Base-by-base conservation (phyloP, 2,888 invertebrate species). In the Sepioteuthis lessoniana region DNA sequence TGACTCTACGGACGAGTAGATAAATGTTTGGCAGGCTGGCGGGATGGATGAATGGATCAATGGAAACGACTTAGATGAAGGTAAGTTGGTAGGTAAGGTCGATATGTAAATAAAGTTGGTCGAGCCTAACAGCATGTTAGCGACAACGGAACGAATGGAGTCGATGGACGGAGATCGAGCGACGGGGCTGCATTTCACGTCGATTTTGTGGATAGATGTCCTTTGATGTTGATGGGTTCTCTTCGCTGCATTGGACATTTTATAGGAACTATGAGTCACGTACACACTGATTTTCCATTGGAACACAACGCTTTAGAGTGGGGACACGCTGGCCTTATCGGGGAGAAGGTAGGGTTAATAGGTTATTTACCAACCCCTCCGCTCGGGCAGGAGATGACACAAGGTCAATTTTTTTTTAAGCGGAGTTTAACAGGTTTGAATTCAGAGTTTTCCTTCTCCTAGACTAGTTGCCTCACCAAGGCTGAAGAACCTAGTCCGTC, bases 151-250 rank as follows among this genome's bases (percentile, higher is more conserved):
- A 31, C 76, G 25, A 55, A 55, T 55, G 7, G 25, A 25, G 55
- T 76, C 31, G n/a, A 76, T 76, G 76, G n/a, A 42, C 31, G 76
- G 31, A 76, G 19, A 4, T 76, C 10, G 10, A n/a, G n/a, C 31
- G n/a, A 76, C 31, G n/a, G n/a, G 31, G 76, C 76, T 76, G 76
- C 8, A 10, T 76, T 76, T 76, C 76, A 10, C n/a, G 19, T 76
- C 76, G n/a, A 8, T 8, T n/a, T 8, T 76, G 8, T 76, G n/a
- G 25, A 50, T 50, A 16, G 76, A n/a, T n/a, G 16, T 2, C 31
- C 76, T 76, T 76, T 76, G 76, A 76, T 76, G 76, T 76, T n/a
- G 76, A n/a, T n/a, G 76, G 76, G 10, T n/a, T 76, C n/a, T 76
- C 76, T 76, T 13, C 8, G n/a, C n/a, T 31, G 16, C 31, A 31